Evolutionary conservation across 2,113 vertebrate genomes (phyloP).

Genomic region (Pristiophorus japonicus): DNA sequence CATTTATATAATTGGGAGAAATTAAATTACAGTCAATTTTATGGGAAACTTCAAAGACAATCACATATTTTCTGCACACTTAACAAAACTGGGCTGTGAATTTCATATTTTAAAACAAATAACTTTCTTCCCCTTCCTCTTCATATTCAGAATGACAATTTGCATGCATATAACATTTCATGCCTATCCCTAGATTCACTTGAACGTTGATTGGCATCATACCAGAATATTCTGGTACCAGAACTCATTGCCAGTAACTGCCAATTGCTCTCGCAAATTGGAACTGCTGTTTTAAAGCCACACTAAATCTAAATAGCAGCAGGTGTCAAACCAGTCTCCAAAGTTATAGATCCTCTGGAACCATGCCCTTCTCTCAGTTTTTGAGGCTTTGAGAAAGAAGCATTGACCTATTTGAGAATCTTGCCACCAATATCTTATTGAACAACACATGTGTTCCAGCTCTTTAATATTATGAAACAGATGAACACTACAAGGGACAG

Average conservation of each 20-base stretch:
- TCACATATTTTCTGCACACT: not conserved
- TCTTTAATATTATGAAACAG: not conserved
- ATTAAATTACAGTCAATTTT: not conserved
- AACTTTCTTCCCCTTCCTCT: not conserved
- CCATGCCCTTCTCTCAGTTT: not conserved
- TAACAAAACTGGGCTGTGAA: not conserved
- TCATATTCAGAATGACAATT: not conserved
- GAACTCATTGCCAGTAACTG: too few species aligned
- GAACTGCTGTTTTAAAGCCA: not conserved
- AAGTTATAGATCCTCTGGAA: not conserved
- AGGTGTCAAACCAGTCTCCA: not conserved
- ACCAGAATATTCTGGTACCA: not conserved
- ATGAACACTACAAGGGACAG: not conserved
- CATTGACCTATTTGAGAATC: not conserved
- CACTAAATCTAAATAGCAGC: not conserved
- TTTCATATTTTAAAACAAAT: not conserved
- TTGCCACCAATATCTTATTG: not conserved
- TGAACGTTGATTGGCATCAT: not conserved
- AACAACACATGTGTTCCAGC: not conserved
- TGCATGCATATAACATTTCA: not conserved
- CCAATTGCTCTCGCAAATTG: not conserved
- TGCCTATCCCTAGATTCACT: not conserved
- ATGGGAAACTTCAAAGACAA: not conserved
- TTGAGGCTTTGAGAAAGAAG: not conserved
- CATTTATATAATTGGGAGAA: too few species aligned